Percentiles rank a stretch among this genome's conserved stretches.
These are phyloP conservation scores for Nasonia oneida DNA, from an alignment of 2,888 invertebrate genomes.

Conservation along the genomic window DNA sequence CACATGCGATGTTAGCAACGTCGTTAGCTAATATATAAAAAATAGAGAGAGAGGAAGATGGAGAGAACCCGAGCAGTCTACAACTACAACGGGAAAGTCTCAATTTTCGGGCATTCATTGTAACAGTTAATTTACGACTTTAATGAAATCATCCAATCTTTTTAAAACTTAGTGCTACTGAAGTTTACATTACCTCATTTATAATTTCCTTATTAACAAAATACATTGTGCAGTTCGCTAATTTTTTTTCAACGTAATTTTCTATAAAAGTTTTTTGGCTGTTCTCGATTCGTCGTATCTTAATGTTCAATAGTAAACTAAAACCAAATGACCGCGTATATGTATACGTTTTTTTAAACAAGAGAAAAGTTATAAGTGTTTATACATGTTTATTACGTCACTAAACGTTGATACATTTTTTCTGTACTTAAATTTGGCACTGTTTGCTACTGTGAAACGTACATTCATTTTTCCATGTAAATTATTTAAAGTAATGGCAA, in stretches of 20 bases:
- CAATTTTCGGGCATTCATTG: constrained; percentile 55
- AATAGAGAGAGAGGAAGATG: constrained; percentile 47
- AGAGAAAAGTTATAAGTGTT: constrained; percentile 52
- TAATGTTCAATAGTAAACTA: constrained; percentile 43
- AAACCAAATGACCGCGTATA: constrained; percentile 42
- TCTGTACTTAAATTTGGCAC: constrained; percentile 54
- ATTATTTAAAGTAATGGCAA: constrained; percentile 38
- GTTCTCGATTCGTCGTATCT: constrained; percentile 41
- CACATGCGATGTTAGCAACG: constrained; percentile 41
- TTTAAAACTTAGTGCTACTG: constrained; percentile 46
- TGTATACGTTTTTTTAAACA: constrained; percentile 48
- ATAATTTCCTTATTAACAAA: constrained; percentile 29
- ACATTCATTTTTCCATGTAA: constrained; percentile 38
- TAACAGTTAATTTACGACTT: constrained; percentile 41
- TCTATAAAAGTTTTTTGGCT: constrained; percentile 18
- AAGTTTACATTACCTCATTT: constrained; percentile 54
- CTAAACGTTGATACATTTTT: constrained; percentile 48
- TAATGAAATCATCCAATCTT: constrained; percentile 46
- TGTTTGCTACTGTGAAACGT: constrained; percentile 41
- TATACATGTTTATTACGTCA: constrained; percentile 56
- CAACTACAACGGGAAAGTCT: constrained; percentile 38
- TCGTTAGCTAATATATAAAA: constrained; percentile 38
- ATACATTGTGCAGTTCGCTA: constrained; percentile 40
- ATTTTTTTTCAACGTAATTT: constrained; percentile 44
- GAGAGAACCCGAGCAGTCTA: not conserved